Evolutionary conservation across 2,113 vertebrate genomes (phyloP), one percentile per base, ranked within the genome.

Genomic region (Arenaria interpres): DNA sequence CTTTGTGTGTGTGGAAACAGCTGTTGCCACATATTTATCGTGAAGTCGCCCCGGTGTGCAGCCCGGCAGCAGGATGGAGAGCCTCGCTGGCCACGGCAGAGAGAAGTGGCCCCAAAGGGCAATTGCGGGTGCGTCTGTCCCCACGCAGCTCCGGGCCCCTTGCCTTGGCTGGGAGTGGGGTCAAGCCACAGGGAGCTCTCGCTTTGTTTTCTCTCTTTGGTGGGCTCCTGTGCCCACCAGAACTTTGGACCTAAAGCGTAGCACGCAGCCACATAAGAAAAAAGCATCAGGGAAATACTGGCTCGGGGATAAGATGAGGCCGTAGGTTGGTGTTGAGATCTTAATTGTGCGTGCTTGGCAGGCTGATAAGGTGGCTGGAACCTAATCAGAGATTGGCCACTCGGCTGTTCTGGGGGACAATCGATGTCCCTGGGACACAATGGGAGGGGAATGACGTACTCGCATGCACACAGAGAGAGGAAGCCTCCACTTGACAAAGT

Each of bases 401-500:
- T 45, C 2, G 10, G 5, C 80, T 71, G 71, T 13, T 41, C 10
- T 21, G 64, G 63, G 88, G 88, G 83, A 89, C 94, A 93, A 62
- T 89, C 6, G 4, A 10, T 84, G 88, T 94, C 89, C 90, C 72
- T 3, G 1, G 86, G 28, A 72, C 89, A 91, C 93, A 84, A 75
- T 89, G 80, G 94, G 80, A 96, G 77, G 80, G 92, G 89, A 95
- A 53, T 79, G 22, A 12, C 10, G 33, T 75, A 21, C 85, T 95
- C 2, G 2, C 73, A 89, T 24, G 35, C 92, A 92, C 86, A 50
- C 77, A 73, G 45, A 72, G 71, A 27, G 95, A 95, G 96, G 94
- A 97, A 95, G 72, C 73, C 57, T 90, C 92, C 97, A 85, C 95
- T 96, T 72, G 84, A 92, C 90, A 37, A 7, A 87, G 73, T 46